A percentile compares a stretch with the other conserved stretches of the same genome.
phyloP scores from a whole-genome alignment of 2,797 vertebrate species.

The Hippoglossus hippoglossus region DNA sequence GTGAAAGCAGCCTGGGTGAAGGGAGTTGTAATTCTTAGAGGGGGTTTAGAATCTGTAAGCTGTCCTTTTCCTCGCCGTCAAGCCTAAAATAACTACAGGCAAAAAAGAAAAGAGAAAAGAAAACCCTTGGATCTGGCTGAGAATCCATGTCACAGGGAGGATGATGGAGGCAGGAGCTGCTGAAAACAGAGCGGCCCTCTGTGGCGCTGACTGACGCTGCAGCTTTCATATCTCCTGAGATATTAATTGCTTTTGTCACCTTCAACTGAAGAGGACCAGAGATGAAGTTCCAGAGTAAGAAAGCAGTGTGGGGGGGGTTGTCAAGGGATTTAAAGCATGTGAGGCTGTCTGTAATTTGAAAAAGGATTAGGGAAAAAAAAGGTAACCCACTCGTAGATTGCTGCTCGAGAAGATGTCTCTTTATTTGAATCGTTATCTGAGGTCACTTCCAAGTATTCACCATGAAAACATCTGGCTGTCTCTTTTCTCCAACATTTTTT shows the following conservation, averaged over 20 bases:
- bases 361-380: neutral
- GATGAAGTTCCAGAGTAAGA: conserved; percentile 1
- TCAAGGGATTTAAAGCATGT: conserved; percentile 22
- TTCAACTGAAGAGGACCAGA: conserved; percentile 21
- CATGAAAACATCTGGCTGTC: conserved; percentile 54
- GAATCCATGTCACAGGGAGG: conserved; percentile 54
- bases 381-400: conserved; percentile 14
- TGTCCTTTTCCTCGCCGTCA: conserved; percentile 32
- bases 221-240: conserved; percentile 26
- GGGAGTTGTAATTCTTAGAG: conserved; percentile 28
- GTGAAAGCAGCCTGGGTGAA: conserved; percentile 14
- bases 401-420: conserved; percentile 60
- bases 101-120: neutral
- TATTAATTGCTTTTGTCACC: conserved; percentile 50
- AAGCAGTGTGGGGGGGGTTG: neutral
- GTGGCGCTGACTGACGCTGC: conserved; percentile 30
- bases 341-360: conserved; percentile 19
- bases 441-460: conserved; percentile 43
- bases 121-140: conserved; percentile 30
- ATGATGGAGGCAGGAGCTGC: conserved; percentile 59
- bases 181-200: conserved; percentile 60
- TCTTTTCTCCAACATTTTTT: conserved; percentile 43
- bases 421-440: conserved; percentile 62
- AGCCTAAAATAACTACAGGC: conserved; percentile 60
- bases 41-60: conserved; percentile 42